A percentile compares a stretch with the other conserved stretches of the same genome.
phyloP scores from a whole-genome alignment of 2,888 invertebrate genomes.

The Aphrophora alni region DNA sequence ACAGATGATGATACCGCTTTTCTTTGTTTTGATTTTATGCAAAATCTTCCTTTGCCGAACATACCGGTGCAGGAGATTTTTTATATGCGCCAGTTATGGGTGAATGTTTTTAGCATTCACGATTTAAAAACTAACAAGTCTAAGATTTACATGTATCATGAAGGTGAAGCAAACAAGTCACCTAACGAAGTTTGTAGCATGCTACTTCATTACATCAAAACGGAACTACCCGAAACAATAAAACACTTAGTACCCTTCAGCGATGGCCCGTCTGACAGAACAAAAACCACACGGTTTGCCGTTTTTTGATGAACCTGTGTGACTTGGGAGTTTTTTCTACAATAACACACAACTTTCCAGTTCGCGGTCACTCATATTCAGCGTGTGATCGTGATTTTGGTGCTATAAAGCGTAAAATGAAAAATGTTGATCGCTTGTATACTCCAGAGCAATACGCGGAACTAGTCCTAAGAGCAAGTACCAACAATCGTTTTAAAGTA shows the following conservation, averaged over 20 bases:
- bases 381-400: constrained; percentile 19
- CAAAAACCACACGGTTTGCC: constrained; percentile 22
- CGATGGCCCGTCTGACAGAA: constrained; percentile 11
- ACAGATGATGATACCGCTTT: constrained; percentile 20
- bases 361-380: constrained; percentile 7
- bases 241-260: not conserved
- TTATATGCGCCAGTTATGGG: constrained; percentile 50
- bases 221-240: no score
- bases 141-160: constrained; percentile 45
- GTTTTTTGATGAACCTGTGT: constrained; percentile 22
- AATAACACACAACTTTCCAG: constrained; percentile 27
- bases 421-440: constrained; percentile 25
- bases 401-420: constrained; percentile 27
- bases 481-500: not conserved
- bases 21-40: constrained; percentile 51
- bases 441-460: constrained; percentile 29
- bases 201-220: constrained; percentile 16
- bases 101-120: constrained; percentile 45
- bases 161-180: constrained; percentile 41
- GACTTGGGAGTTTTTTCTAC: constrained; percentile 22
- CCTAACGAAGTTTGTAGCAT: constrained; percentile 40
- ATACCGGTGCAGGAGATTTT: constrained; percentile 53
- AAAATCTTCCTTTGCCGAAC: constrained; percentile 49
- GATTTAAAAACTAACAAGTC: constrained; percentile 44
- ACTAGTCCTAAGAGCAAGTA: constrained; percentile 25